Base-by-base conservation (phyloP, 1,140 invertebrate species). In the Meloidogyne hapla region DNA sequence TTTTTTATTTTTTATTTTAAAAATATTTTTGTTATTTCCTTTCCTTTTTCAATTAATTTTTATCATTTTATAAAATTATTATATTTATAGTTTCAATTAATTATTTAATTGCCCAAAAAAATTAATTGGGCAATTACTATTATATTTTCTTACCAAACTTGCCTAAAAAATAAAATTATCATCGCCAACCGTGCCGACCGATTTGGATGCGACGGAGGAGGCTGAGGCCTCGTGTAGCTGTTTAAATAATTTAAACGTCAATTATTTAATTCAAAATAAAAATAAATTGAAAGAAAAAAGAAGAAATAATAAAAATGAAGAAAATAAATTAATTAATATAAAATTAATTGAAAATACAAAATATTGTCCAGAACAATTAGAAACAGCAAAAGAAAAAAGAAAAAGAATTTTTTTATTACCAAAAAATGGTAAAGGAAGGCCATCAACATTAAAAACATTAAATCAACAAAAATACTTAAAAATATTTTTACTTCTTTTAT, bases 141-240 rank as follows among this genome's bases (percentile, higher is more conserved):
- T 28, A 42, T 42, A 13, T 42, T 42, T 42, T 42, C 40, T 42
- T 33, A 33, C 33, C 33, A 42, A 42, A 42, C 9, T 42, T 42
- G 2, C 13, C 40, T 42, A 13, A n/a, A 56, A n/a, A 56, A 56
- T 56, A 15, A 15, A 56, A 56, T n/a, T n/a, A 56, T 56, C n/a
- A 56, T n/a, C n/a, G 6, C 5, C 48, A 56, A 56, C n/a, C 48
- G 48, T 56, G 48, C 18, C 18, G 48, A 21, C 48, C 18, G 8
- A 56, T 56, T 56, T 56, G n/a, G n/a, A 56, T 56, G 48, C 48
- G n/a, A 56, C 48, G 12, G n/a, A n/a, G 48, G 48, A 56, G 48
- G n/a, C 40, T 10, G 40, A 42, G 40, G 40, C 40, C 40, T 42
- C 40, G 13, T 13, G 13, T 42, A 42, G 13, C 13, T 13, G 9